Evolutionary conservation across 1,140 invertebrate genomes (phyloP).

Genomic region (Nephotettix cincticeps): DNA sequence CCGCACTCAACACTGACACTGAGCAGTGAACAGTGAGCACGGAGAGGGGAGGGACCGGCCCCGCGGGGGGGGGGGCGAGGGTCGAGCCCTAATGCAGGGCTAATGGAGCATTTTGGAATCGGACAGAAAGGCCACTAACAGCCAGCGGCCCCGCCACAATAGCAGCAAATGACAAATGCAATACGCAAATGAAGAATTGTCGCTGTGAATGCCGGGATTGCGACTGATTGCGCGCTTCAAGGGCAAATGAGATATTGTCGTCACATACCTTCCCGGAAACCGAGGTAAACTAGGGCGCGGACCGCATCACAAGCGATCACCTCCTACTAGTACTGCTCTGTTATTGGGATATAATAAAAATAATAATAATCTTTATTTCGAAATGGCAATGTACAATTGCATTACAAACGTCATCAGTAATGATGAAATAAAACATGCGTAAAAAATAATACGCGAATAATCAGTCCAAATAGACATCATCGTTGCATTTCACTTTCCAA

Average conservation of each 20-base stretch:
- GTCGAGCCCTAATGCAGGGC: neutral
- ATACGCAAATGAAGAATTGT: conserved; percentile 57
- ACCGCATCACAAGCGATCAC: neutral
- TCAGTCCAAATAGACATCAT: too few relatives aligned
- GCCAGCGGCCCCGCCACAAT: conserved; percentile 43
- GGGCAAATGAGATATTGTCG: conserved; percentile 18
- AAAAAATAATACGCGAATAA: too few relatives aligned
- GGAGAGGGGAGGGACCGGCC: too few relatives aligned
- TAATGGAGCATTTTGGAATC: conserved; percentile 18
- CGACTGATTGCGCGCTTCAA: conserved; percentile 28
- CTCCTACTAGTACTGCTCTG: neutral
- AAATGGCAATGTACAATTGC: too few relatives aligned
- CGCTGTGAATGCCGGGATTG: conserved; percentile 33
- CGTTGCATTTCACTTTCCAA: too few relatives aligned
- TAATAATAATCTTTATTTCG: too few relatives aligned
- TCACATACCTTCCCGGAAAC: conserved; percentile 7
- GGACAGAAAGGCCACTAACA: conserved; percentile 10
- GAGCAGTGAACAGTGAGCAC: too few relatives aligned
- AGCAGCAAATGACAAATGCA: conserved; percentile 51
- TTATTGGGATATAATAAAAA: too few relatives aligned
- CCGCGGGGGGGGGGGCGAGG: too few relatives aligned
- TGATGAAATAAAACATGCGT: too few relatives aligned
- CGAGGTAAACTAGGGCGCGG: conserved; percentile 3
- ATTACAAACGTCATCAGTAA: too few relatives aligned
- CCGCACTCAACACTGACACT: too few relatives aligned